Percentiles rank a stretch among this genome's conserved stretches.
Evolutionary conservation across 2,113 vertebrate genomes (phyloP).

Genomic region (Ageneiosus marmoratus): DNA sequence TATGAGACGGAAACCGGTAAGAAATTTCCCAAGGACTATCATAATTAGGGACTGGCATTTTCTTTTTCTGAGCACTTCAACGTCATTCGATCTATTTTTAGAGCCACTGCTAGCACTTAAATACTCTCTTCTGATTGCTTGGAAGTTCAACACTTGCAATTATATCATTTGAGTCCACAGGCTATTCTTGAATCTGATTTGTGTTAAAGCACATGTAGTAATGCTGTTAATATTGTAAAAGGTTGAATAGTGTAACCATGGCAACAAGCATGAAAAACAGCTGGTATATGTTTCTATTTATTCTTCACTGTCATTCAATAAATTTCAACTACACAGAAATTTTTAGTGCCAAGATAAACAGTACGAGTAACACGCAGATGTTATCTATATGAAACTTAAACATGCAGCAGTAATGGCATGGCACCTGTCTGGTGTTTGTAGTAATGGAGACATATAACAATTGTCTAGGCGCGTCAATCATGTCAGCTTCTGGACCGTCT

Average conservation of each 20-base stretch:
- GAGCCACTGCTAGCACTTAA: background rate
- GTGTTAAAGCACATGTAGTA: no score
- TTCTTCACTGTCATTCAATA: background rate
- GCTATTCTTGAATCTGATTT: background rate
- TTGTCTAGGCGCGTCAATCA: background rate
- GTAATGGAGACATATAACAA: background rate
- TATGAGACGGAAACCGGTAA: background rate
- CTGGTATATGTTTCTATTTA: no score
- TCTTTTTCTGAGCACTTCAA: background rate
- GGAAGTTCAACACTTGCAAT: background rate
- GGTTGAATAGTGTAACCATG: no score
- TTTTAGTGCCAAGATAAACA: no score
- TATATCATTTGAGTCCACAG: background rate
- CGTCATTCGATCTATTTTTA: background rate
- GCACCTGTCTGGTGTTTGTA: background rate
- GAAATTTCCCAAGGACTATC: background rate
- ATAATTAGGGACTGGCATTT: background rate
- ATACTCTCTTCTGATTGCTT: background rate
- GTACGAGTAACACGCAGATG: background rate
- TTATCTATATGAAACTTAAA: background rate
- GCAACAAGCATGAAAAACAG: no score
- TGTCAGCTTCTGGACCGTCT: background rate
- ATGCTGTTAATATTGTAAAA: background rate
- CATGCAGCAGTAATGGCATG: no score
- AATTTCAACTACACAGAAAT: no score